A percentile compares a stretch with the other conserved stretches of the same genome.
Evolutionary conservation across 2,797 vertebrate genomes (phyloP).

Genomic region (Poecilia wingei): DNA sequence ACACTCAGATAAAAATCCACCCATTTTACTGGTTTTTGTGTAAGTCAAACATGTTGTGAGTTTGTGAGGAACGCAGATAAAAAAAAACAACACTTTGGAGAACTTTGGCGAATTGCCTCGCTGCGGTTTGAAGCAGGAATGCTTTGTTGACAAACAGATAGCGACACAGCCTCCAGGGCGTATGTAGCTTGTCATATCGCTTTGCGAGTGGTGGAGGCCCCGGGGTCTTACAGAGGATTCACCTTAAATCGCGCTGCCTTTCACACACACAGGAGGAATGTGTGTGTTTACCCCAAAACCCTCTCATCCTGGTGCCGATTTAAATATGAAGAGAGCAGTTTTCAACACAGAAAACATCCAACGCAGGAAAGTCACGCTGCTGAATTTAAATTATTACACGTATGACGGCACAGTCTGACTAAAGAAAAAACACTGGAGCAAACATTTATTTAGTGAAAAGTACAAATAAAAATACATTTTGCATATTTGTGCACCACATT

Average conservation of each 20-base stretch:
- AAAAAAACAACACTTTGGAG: conserved; percentile 55
- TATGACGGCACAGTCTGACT: not conserved
- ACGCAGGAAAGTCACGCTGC: not conserved
- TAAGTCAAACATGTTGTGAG: not conserved
- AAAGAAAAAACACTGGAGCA: not conserved
- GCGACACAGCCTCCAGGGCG: conserved; percentile 58
- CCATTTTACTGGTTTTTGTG: not conserved
- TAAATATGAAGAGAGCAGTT: conserved; percentile 1
- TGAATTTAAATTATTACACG: not conserved
- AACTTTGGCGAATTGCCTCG: conserved; percentile 51
- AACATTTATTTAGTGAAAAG: conserved; percentile 1
- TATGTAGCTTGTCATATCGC: conserved; percentile 65
- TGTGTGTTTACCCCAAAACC: conserved; percentile 39
- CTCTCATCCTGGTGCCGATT: conserved; percentile 11
- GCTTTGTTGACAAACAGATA: conserved; percentile 73
- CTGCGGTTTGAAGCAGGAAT: conserved; percentile 59
- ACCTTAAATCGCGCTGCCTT: conserved; percentile 54
- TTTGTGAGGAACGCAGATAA: conserved; percentile 50
- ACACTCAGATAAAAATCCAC: conserved; percentile 35
- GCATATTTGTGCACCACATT: not conserved
- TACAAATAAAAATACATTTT: not conserved
- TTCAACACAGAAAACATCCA: not conserved
- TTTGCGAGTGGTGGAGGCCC: conserved; percentile 58
- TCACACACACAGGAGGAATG: conserved; percentile 30
- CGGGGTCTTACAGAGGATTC: conserved; percentile 61